phyloP scores from a whole-genome alignment of 92 coral and sea anemone genomes.

The Parazoanthus atlanticus region DNA sequence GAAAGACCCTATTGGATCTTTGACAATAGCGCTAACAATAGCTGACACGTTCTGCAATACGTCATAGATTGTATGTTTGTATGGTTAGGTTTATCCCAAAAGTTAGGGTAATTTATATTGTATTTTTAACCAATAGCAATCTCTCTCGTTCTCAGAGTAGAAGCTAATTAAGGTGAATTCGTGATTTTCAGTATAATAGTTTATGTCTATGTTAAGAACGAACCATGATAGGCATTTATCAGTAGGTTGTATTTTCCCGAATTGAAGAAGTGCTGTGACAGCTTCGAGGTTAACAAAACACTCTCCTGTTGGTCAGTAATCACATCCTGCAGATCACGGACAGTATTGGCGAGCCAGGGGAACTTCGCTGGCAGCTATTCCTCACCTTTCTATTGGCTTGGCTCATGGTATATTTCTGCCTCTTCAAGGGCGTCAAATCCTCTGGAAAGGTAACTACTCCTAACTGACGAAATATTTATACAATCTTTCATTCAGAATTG shows the following conservation, averaged over 20 bases:
- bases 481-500: no score
- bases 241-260: neutral
- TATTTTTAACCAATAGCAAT: no score
- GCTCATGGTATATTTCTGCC: constrained; percentile 74
- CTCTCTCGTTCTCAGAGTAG: no score
- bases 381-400: constrained; percentile 69
- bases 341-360: constrained; percentile 60
- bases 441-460: constrained; percentile 75
- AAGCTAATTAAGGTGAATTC: no score
- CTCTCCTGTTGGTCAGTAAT: constrained; percentile 34
- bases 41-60: no score
- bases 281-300: neutral
- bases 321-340: constrained; percentile 74
- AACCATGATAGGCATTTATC: neutral
- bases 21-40: neutral
- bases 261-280: neutral
- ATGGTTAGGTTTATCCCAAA: no score
- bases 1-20: no score
- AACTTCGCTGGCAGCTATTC: constrained; percentile 76
- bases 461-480: neutral
- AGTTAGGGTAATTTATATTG: no score
- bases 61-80: no score
- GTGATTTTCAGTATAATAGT: no score
- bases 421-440: constrained; percentile 83
- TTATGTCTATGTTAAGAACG: neutral